Evolutionary conservation across 2,888 invertebrate genomes (phyloP).

Genomic region (Choreutis nemorana): DNA sequence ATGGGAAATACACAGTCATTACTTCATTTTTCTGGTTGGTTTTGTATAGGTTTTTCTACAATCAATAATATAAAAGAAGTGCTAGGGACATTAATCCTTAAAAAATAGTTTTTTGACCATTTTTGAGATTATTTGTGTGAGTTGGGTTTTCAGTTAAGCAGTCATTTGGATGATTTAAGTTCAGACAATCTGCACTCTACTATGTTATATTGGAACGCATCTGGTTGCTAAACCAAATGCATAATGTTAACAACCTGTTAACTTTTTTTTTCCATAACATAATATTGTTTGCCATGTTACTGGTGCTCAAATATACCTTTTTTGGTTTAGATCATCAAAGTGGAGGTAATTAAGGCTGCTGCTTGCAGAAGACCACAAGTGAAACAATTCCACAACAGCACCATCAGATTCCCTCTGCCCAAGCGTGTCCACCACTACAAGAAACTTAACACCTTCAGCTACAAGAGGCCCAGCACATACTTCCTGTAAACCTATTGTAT

Average conservation of each 20-base stretch:
- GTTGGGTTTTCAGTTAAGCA: too few relatives aligned
- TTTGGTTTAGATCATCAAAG: constrained; percentile 87
- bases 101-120: too few relatives aligned
- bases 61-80: too few relatives aligned
- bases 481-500: constrained; percentile 64
- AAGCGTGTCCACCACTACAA: constrained; percentile 87
- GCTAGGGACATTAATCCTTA: too few relatives aligned
- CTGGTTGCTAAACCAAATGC: too few relatives aligned
- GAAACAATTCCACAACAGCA: constrained; percentile 98
- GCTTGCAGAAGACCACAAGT: constrained; percentile 94
- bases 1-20: too few relatives aligned
- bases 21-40: too few relatives aligned
- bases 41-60: too few relatives aligned
- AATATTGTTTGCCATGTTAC: background rate
- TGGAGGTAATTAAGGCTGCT: constrained; percentile 87
- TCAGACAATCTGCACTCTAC: too few relatives aligned
- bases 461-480: constrained; percentile 82
- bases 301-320: constrained; percentile 8
- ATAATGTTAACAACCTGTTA: background rate
- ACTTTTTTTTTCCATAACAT: background rate
- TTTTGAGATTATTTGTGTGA: too few relatives aligned
- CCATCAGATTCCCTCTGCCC: constrained; percentile 96
- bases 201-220: background rate
- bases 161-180: too few relatives aligned
- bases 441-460: constrained; percentile 84